Conservation (phyloP, 2,113 vertebrate species). For the Eudyptes chrysolophus region DNA sequence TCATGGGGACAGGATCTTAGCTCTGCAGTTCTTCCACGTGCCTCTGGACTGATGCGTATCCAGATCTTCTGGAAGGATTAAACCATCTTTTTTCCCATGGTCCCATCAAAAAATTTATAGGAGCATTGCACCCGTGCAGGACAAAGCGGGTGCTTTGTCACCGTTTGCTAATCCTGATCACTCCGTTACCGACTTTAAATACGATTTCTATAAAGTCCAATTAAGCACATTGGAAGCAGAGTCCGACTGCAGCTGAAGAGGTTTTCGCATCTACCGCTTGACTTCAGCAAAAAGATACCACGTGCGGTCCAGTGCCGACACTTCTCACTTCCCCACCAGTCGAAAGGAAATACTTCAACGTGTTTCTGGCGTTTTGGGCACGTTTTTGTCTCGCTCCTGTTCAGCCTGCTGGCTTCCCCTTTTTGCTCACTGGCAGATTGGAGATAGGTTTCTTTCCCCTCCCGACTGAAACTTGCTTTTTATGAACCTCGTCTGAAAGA, state of each 20-base stretch:
- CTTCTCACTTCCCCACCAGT: background rate
- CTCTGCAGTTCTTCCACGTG: background rate
- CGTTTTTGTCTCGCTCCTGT: background rate
- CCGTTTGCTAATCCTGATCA: background rate
- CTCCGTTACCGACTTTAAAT: background rate
- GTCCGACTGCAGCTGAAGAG: background rate
- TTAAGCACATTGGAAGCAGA: background rate
- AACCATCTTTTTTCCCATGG: background rate
- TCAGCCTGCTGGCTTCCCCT: background rate
- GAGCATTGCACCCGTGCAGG: background rate
- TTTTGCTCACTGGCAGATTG: background rate
- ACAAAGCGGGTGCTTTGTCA: background rate
- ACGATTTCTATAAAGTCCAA: no score
- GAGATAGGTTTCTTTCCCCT: background rate
- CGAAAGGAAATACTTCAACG: background rate
- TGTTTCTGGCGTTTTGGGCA: background rate
- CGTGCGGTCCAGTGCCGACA: no score
- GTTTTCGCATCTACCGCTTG: background rate
- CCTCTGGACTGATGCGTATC: background rate
- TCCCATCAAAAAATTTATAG: background rate
- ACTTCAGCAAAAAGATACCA: background rate
- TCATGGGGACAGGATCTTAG: background rate
- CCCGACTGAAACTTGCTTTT: background rate
- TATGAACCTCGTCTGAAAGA: background rate
- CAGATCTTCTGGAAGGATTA: background rate